Percentiles rank a stretch among this genome's conserved stretches.
These are phyloP conservation scores for Euspilapteryx auroguttella DNA, from an alignment of 2,888 invertebrate species.

Conservation along the genomic window DNA sequence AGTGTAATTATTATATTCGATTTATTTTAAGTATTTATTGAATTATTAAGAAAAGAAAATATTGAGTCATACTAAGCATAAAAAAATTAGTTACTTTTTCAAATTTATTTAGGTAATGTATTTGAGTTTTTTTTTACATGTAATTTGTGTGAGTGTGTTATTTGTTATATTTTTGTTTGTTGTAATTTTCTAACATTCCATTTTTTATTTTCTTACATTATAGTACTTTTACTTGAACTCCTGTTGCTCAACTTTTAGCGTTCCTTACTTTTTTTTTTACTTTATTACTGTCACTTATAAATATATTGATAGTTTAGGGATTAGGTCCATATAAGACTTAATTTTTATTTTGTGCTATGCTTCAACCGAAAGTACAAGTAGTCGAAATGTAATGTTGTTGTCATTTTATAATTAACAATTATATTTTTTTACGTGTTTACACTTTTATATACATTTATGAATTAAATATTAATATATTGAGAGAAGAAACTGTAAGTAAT, in stretches of 20 bases:
- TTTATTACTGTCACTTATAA: too few species aligned
- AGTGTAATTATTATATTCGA: neutral
- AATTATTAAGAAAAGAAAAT: conserved; percentile 34
- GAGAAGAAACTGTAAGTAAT: conserved; percentile 19
- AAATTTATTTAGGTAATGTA: conserved; percentile 13
- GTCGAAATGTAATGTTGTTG: too few species aligned
- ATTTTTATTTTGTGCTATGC: too few species aligned
- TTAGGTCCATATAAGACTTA: too few species aligned
- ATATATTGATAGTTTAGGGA: too few species aligned
- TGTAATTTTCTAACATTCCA: too few species aligned
- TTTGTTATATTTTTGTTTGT: conserved; percentile 18
- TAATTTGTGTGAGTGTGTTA: conserved; percentile 15
- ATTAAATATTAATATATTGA: conserved; percentile 51
- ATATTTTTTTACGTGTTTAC: conserved; percentile 28
- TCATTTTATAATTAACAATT: conserved; percentile 46
- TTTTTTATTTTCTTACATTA: too few species aligned
- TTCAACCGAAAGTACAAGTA: too few species aligned
- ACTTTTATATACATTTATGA: conserved; percentile 23
- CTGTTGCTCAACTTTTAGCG: too few species aligned
- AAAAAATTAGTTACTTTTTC: conserved; percentile 11
- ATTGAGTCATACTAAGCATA: conserved; percentile 40
- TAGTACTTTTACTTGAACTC: too few species aligned
- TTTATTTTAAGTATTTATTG: conserved; percentile 32
- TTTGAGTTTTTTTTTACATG: too few species aligned
- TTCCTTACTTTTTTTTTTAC: too few species aligned